A percentile compares a stretch with the other conserved stretches of the same genome.
Evolutionary conservation across 2,113 vertebrate species (phyloP).

Genomic region (Lepus europaeus): DNA sequence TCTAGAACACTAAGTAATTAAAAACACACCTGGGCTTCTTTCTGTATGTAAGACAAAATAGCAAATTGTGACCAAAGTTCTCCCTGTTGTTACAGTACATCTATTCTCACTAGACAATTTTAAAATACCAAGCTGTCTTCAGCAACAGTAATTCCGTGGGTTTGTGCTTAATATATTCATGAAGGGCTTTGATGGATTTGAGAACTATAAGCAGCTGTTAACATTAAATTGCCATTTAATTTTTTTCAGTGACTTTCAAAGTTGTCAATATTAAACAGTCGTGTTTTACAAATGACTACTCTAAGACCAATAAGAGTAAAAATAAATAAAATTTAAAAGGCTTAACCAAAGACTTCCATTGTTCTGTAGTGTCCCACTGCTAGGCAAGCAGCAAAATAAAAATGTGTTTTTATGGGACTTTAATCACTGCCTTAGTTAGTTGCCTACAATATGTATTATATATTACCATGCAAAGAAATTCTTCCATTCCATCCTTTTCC

Average conservation of each 20-base stretch:
- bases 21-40: constrained; percentile 51
- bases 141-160: constrained; percentile 69
- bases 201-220: constrained; percentile 81
- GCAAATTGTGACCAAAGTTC: neutral
- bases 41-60: constrained; percentile 40
- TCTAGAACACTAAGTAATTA: constrained; percentile 58
- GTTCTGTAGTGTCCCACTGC: neutral
- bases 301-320: constrained; percentile 72
- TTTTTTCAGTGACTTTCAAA: constrained; percentile 85
- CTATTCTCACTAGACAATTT: constrained; percentile 75
- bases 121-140: constrained; percentile 83
- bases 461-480: constrained; percentile 48
- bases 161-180: constrained; percentile 80
- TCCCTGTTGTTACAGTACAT: constrained; percentile 55
- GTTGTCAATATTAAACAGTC: constrained; percentile 82
- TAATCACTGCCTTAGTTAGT: constrained; percentile 32
- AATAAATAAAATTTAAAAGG: constrained; percentile 60
- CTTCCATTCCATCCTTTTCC: neutral
- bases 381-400: constrained; percentile 15
- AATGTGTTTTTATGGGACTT: neutral
- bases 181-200: constrained; percentile 84
- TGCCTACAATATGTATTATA: constrained; percentile 28
- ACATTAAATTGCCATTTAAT: constrained; percentile 85
- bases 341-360: constrained; percentile 51
- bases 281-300: constrained; percentile 78